These are phyloP conservation scores for Pammene fasciana DNA, from an alignment of 2,888 invertebrate species.

Conservation along the genomic window DNA sequence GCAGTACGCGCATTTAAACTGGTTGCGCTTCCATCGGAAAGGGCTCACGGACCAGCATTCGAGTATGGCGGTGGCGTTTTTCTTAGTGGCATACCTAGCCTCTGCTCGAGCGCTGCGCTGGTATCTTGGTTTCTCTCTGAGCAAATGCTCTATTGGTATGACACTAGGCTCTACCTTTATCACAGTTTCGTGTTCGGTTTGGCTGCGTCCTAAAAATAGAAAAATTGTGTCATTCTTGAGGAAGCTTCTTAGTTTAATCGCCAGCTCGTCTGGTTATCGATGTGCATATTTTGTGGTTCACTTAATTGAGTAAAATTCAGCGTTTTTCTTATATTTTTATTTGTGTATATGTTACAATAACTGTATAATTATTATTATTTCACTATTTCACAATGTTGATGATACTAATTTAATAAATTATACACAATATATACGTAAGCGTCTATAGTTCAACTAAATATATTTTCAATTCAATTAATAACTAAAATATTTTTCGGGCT, in stretches of 20 bases:
- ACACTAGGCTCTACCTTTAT: slow-evolving; percentile 50
- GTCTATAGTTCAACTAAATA: background rate
- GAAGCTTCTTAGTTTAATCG: slow-evolving; percentile 12
- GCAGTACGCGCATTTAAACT: slow-evolving; percentile 75
- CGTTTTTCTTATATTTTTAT: background rate
- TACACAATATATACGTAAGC: slow-evolving; percentile 3
- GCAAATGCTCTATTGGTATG: slow-evolving; percentile 39
- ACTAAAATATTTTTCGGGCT: background rate
- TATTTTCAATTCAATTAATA: background rate
- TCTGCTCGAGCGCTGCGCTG: slow-evolving; percentile 69
- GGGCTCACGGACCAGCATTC: slow-evolving; percentile 72
- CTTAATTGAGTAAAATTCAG: slow-evolving; percentile 14
- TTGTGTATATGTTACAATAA: slow-evolving; percentile 14
- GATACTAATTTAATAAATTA: background rate
- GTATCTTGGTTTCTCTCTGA: slow-evolving; percentile 58
- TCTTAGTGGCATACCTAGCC: slow-evolving; percentile 70
- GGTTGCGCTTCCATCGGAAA: slow-evolving; percentile 74
- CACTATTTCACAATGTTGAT: background rate
- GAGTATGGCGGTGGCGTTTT: slow-evolving; percentile 68
- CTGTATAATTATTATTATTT: slow-evolving; percentile 10
- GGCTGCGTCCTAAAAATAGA: slow-evolving; percentile 76
- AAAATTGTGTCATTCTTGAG: slow-evolving; percentile 57
- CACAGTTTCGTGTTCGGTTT: slow-evolving; percentile 55
- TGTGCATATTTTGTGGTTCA: background rate
- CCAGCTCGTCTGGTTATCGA: background rate